Percentiles rank a stretch among this genome's conserved stretches.
Evolutionary conservation across 2,113 vertebrate genomes (phyloP).

Genomic region (Varanus salvator): DNA sequence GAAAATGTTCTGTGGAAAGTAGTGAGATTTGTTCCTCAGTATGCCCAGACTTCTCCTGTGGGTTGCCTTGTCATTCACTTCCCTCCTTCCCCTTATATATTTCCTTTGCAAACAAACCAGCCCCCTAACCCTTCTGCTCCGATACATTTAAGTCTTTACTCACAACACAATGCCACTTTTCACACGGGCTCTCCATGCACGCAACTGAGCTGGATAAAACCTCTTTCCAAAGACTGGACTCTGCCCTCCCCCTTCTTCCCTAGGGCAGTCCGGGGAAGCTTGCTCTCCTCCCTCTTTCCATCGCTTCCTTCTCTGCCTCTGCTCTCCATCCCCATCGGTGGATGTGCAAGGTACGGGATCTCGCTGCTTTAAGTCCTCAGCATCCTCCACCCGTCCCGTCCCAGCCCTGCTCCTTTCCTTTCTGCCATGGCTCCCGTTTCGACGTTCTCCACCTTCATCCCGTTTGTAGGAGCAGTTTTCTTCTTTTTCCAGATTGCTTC

Average conservation of each 20-base stretch:
- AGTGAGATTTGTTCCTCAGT: background rate
- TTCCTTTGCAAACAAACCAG: background rate
- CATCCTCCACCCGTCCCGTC: constrained; percentile 52
- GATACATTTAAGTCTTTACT: constrained; percentile 80
- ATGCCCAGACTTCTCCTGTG: background rate
- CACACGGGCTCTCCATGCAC: constrained; percentile 78
- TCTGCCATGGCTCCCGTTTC: constrained; percentile 73
- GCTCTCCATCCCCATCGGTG: constrained; percentile 16
- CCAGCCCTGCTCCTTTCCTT: constrained; percentile 30
- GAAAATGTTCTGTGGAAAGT: background rate
- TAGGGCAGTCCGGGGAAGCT: constrained; percentile 60
- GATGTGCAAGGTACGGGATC: constrained; percentile 57
- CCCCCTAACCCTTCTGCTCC: constrained; percentile 49
- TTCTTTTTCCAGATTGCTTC: constrained; percentile 73
- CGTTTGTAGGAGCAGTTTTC: constrained; percentile 74
- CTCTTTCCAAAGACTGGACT: constrained; percentile 70
- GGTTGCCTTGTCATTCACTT: background rate
- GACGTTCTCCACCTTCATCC: no score
- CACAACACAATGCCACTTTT: constrained; percentile 82
- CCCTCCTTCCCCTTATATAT: constrained; percentile 31
- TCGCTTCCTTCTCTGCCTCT: constrained; percentile 46
- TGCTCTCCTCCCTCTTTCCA: constrained; percentile 63
- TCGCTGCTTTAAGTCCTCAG: constrained; percentile 56
- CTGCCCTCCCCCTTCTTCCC: constrained; percentile 55
- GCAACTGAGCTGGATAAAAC: constrained; percentile 77